Evolutionary conservation across 2,113 vertebrate species (phyloP).

Genomic region (Saccopteryx leptura): DNA sequence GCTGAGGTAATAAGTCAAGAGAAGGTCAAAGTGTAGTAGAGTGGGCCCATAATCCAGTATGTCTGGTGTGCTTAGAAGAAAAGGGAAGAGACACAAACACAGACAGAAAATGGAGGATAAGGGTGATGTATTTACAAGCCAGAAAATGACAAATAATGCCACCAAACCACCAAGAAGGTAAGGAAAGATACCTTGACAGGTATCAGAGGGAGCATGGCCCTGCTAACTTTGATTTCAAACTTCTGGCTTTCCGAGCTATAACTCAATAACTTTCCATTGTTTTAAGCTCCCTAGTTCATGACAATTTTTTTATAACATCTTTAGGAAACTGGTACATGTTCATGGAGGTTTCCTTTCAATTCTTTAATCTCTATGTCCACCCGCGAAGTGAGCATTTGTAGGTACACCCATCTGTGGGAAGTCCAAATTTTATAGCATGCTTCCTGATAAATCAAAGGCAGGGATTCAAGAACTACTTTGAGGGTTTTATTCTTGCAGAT

Average conservation of each 20-base stretch:
- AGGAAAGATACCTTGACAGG: background rate
- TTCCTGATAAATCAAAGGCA: background rate
- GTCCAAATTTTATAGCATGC: background rate
- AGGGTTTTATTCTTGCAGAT: background rate
- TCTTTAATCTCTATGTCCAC: background rate
- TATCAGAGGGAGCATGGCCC: background rate
- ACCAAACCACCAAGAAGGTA: background rate
- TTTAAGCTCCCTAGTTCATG: background rate
- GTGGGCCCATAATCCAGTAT: background rate
- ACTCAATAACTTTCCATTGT: background rate
- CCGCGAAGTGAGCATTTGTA: background rate
- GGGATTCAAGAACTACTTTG: background rate
- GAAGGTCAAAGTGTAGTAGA: background rate
- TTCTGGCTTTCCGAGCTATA: background rate
- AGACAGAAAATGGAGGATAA: background rate
- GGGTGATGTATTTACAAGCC: background rate
- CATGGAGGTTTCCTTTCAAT: background rate
- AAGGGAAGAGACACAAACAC: background rate
- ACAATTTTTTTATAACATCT: background rate
- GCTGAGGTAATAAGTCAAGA: background rate
- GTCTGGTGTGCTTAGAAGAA: background rate
- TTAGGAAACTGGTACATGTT: background rate
- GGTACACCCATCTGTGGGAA: background rate
- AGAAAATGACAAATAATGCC: background rate
- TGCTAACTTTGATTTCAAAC: background rate